Percentiles rank a stretch among this genome's conserved stretches.
Conservation (phyloP, 2,888 invertebrate genomes). For the Autographa pulchrina region DNA sequence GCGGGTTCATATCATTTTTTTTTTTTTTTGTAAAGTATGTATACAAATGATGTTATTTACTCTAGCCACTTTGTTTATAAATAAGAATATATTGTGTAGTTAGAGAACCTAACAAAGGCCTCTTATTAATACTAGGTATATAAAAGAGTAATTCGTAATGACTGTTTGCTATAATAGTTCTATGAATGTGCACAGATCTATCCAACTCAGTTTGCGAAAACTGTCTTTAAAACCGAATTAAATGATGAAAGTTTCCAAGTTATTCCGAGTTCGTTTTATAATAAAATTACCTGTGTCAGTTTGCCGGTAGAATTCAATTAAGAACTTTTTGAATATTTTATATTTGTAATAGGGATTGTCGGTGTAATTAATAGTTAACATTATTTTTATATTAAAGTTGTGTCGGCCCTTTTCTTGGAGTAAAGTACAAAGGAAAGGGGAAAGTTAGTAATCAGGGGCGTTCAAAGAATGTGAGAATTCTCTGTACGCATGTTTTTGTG, state of each 20-base stretch:
- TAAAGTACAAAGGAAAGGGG: slow-evolving; percentile 10
- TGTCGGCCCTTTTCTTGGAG: slow-evolving; percentile 19
- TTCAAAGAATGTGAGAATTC: slow-evolving; percentile 13
- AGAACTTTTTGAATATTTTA: slow-evolving; percentile 74
- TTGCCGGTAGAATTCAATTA: slow-evolving; percentile 77
- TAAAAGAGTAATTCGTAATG: slow-evolving; percentile 1
- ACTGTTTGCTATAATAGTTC: slow-evolving; percentile 26
- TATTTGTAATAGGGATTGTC: slow-evolving; percentile 59
- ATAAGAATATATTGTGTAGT: no score
- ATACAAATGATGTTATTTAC: no score
- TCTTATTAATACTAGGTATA: no score
- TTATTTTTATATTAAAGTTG: slow-evolving; percentile 22
- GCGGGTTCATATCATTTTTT: no score
- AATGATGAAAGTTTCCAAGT: slow-evolving; percentile 78
- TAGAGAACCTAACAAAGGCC: no score
- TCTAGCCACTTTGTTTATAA: no score
- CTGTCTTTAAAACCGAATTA: slow-evolving; percentile 74
- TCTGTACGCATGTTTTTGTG: slow-evolving; percentile 17
- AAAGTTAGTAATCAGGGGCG: slow-evolving; percentile 16
- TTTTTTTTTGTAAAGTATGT: no score
- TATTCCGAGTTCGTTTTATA: slow-evolving; percentile 76
- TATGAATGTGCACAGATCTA: slow-evolving; percentile 46
- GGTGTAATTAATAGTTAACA: slow-evolving; percentile 50
- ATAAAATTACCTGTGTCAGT: slow-evolving; percentile 78
- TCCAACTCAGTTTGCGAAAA: slow-evolving; percentile 63